These are phyloP conservation scores for Lasiurus borealis DNA, from an alignment of 2,113 vertebrate species.

Conservation along the genomic window DNA sequence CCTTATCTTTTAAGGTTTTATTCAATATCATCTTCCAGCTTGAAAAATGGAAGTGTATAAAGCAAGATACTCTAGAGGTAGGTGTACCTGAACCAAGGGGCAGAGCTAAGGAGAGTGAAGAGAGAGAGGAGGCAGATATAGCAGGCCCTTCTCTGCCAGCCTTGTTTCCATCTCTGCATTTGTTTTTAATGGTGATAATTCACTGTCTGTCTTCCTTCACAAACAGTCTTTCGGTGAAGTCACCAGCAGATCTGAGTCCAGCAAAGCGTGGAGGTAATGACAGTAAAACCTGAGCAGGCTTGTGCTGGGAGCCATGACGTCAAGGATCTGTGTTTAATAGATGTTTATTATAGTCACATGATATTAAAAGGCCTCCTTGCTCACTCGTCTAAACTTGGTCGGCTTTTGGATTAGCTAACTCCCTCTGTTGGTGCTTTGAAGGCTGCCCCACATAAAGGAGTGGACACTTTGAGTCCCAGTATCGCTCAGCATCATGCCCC, in stretches of 20 bases:
- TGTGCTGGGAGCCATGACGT: neutral
- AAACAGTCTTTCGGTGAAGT: neutral
- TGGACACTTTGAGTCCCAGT: neutral
- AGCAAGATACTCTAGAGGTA: neutral
- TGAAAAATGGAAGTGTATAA: neutral
- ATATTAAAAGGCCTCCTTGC: neutral
- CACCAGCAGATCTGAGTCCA: neutral
- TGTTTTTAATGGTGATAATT: neutral
- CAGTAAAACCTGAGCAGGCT: neutral
- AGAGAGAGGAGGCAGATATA: neutral
- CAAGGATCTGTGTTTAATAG: neutral
- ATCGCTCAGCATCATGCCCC: neutral
- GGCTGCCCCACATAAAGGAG: neutral
- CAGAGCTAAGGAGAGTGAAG: neutral
- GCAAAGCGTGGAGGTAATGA: neutral
- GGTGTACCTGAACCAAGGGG: neutral
- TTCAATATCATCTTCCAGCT: neutral
- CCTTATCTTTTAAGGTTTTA: neutral
- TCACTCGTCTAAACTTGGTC: neutral
- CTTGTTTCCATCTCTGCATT: conserved; percentile 6
- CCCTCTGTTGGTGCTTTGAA: neutral
- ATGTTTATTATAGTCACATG: neutral
- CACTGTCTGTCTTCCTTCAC: neutral
- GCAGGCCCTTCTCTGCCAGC: neutral
- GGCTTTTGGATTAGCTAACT: neutral